Base-by-base conservation (phyloP, 2,888 invertebrate genomes). In the Chrysomela aeneicollis region DNA sequence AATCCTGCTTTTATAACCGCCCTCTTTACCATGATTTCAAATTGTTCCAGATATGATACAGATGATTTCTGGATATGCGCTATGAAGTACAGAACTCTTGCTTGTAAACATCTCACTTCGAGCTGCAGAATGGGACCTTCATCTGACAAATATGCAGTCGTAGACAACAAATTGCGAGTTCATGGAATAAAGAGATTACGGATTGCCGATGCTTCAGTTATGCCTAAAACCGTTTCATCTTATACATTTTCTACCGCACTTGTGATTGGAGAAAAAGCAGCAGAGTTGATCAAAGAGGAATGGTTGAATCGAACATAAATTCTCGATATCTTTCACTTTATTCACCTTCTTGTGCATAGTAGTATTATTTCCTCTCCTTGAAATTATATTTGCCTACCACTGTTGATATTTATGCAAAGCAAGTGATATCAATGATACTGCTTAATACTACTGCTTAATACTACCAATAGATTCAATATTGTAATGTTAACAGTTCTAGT, bases 31-130 rank as follows among this genome's bases (percentile, higher is more conserved):
- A n/a, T n/a, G n/a, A n/a, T n/a, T n/a, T n/a, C n/a, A n/a, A n/a
- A n/a, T n/a, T 32, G 19, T 54, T 69, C 22, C 63, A 74, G 76
- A 6, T 85, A 85, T 59, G 85, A 87, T 6, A 84, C 86, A 0
- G 90, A 92, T 71, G 88, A 88, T n/a, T 94, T 88, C 81, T 92
- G 93, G 89, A 87, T 85, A 63, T 94, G 94, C 76, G 87, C 91
- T 0, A 86, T 91, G 0, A 85, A 84, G 64, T 86, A 88, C 63
- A 85, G 89, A 59, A 93, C 93, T 0, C 92, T 90, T 0, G 91
- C 93, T 0, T 92, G 93, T 82, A 93, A 93, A 79, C 93, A 93
- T 79, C 93, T 93, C 81, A 90, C 89, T 0, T 93, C 93, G 6
- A 90, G 92, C 0, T 91, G 91, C 78, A 92, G 92, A 85, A 93